phyloP scores from a whole-genome alignment of 2,113 vertebrate genomes.

The Hydropotes inermis region DNA sequence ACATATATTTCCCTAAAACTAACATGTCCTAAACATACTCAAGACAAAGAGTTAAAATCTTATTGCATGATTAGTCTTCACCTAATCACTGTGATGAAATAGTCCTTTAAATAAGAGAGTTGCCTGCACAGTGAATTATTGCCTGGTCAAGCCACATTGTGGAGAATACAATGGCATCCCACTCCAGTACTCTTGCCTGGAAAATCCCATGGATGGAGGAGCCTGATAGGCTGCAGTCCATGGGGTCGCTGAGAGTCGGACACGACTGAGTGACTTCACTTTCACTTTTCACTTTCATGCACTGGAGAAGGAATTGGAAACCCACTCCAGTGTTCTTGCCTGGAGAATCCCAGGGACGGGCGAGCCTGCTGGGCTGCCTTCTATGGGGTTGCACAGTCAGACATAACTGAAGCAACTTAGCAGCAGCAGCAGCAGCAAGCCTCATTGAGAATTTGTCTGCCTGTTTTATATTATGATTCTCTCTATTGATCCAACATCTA shows the following conservation, averaged over 20 bases:
- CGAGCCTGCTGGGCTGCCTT: not conserved
- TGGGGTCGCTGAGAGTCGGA: not conserved
- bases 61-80: not conserved
- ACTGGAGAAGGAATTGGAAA: not conserved
- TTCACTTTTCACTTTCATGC: not conserved
- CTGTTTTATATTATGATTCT: accelerated
- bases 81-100: not conserved
- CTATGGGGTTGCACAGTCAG: accelerated
- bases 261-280: not conserved
- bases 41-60: not conserved
- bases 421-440: not conserved
- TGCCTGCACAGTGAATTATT: accelerated
- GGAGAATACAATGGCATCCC: not conserved
- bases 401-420: accelerated
- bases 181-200: not conserved
- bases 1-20: not conserved
- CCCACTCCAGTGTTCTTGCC: not conserved
- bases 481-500: accelerated
- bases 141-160: accelerated
- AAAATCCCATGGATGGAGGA: not conserved
- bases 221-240: not conserved
- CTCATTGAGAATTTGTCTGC: accelerated
- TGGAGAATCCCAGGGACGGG: not conserved
- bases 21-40: not conserved
- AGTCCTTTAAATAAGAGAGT: not conserved